Base-by-base conservation (phyloP, 2,888 invertebrate species). In the Ectobius pallidus region DNA sequence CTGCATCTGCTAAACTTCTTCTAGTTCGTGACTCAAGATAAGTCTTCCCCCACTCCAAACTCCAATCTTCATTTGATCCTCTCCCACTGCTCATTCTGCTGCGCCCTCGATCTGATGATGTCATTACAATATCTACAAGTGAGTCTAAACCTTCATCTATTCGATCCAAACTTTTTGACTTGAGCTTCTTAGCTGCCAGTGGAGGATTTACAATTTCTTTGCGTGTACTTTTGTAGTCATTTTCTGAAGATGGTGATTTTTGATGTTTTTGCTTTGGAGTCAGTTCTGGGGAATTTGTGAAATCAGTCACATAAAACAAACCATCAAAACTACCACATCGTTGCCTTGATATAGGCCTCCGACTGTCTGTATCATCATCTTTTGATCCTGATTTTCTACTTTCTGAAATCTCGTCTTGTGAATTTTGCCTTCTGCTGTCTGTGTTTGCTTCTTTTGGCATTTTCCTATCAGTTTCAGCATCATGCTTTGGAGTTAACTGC, bases 91-190 rank as follows among this genome's bases (percentile, higher is more conserved):
- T 73, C 46, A 69, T 39, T 16, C 74, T 49, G 49, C 73, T 63
- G 74, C 75, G 65, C 69, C 74, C 32, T 71, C 75, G 25, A 71
- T 34, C 73, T 44, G 34, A 86, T 4, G 86, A 83, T n/a, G 89
- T 86, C 75, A 91, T 85, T 0, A 92, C 89, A 44, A 92, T 90
- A 78, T 91, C 89, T 0, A 91, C 89, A 87, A 92, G 89, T 0
- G 91, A 87, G 78, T 91, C 88, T 27, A 93, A 81, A 20, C 92
- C 89, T 80, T 88, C 89, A 79, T 93, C 92, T 52, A 94, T 90
- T 72, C 93, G 86, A 77, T 94, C 93, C 63, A 94, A 82, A 77
- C 93, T 94, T 82, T 93, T 94, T 0, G 92, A 90, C 55, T 72
- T 72, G 14, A 69, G 67, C 27, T 58, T 73, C 61, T 73, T 71